phyloP scores from a whole-genome alignment of 2,113 vertebrate species.

The Cyanoramphus novaezelandiae region DNA sequence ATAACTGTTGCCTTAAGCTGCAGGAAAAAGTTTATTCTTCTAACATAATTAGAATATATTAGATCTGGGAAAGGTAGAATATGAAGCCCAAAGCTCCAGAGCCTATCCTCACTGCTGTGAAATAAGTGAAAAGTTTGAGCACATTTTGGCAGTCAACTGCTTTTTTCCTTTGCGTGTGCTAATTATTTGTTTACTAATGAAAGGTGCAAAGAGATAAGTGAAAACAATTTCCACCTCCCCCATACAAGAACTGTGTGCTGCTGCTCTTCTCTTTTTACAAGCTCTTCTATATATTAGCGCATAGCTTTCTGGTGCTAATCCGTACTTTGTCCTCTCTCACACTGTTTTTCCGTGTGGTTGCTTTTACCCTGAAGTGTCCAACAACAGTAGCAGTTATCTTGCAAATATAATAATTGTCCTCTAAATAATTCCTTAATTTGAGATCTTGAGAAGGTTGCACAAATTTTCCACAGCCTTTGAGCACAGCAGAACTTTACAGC shows the following conservation, averaged over 20 bases:
- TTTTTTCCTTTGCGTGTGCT: not conserved
- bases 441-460: not conserved
- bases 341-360: not conserved
- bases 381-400: not conserved
- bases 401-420: not conserved
- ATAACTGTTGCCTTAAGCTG: conserved; percentile 24
- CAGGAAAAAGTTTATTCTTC: not conserved
- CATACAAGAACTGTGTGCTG: not conserved
- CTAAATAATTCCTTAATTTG: conserved; percentile 1
- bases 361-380: not conserved
- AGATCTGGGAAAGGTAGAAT: not conserved
- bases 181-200: not conserved
- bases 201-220: not conserved
- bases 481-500: conserved; percentile 4
- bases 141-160: not conserved
- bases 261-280: not conserved
- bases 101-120: not conserved
- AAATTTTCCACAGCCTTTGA: conserved; percentile 40
- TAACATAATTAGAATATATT: not conserved
- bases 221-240: not conserved
- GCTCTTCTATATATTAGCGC: not conserved
- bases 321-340: not conserved
- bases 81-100: not conserved
- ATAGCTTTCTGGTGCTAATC: not conserved
- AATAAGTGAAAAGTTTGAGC: not conserved